A percentile compares a stretch with the other conserved stretches of the same genome.
Evolutionary conservation across 2,797 vertebrate species (phyloP).

Genomic region (Erpetoichthys calabaricus): DNA sequence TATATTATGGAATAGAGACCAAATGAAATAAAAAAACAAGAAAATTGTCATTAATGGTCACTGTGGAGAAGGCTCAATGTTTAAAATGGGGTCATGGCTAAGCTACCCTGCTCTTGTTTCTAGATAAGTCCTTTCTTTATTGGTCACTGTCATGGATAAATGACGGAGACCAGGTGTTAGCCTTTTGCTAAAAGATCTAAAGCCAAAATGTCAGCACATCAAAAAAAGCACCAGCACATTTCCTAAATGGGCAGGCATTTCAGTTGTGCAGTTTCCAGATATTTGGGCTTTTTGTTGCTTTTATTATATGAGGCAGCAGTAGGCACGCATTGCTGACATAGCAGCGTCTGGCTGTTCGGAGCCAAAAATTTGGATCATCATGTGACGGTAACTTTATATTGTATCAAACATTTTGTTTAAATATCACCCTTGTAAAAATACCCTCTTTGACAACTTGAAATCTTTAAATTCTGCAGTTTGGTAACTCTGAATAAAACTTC

Average conservation of each 20-base stretch:
- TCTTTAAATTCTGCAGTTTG: no score
- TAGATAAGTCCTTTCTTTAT: not conserved
- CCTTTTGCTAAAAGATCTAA: not conserved
- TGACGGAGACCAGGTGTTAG: conserved; percentile 1
- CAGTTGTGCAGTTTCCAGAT: no score
- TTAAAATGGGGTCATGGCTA: not conserved
- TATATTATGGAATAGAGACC: no score
- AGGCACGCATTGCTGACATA: not conserved
- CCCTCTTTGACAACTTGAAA: no score
- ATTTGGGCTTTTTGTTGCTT: no score
- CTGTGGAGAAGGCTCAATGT: not conserved
- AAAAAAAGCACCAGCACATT: no score
- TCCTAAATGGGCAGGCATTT: no score
- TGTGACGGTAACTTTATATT: no score
- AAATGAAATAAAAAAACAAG: no score
- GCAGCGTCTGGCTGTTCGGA: not conserved
- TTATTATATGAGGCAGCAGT: not conserved
- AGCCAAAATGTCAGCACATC: conserved; percentile 1
- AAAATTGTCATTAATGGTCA: not conserved
- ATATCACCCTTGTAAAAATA: no score
- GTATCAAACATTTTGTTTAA: no score
- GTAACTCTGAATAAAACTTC: no score
- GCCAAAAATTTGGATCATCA: not conserved
- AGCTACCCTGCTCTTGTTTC: conserved; percentile 1
- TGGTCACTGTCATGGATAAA: not conserved